Conservation (phyloP, 1,140 invertebrate genomes). For the Megalonaias nervosa region DNA sequence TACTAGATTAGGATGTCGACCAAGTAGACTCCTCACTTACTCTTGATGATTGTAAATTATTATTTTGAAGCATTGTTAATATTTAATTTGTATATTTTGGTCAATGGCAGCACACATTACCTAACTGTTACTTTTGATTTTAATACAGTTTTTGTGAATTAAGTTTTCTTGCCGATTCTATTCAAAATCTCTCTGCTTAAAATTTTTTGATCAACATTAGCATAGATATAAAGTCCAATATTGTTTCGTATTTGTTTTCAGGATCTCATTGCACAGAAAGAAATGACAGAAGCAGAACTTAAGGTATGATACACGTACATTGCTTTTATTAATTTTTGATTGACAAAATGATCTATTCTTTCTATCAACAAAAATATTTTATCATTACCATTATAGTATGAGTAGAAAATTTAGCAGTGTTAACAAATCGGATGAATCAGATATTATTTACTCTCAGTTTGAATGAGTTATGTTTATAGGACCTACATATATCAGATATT, state of each 20-base stretch:
- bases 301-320: conserved; percentile 41
- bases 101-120: no score
- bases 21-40: no score
- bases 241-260: conserved; percentile 30
- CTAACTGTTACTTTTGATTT: no score
- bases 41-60: no score
- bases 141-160: no score
- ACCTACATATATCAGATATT: no score
- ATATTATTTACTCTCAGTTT: background rate
- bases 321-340: background rate
- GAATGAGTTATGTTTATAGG: no score
- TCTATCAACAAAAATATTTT: background rate
- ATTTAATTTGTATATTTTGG: no score
- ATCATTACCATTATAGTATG: background rate
- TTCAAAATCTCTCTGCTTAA: no score
- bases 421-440: background rate
- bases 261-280: conserved; percentile 64
- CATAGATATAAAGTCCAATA: background rate
- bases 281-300: conserved; percentile 65
- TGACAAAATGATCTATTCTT: background rate
- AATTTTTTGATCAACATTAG: background rate
- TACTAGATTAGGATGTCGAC: no score
- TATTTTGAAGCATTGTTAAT: no score
- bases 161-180: no score
- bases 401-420: background rate